These are phyloP conservation scores for Lepidochitona cinerea DNA, from an alignment of 2,888 invertebrate genomes.

Conservation along the genomic window DNA sequence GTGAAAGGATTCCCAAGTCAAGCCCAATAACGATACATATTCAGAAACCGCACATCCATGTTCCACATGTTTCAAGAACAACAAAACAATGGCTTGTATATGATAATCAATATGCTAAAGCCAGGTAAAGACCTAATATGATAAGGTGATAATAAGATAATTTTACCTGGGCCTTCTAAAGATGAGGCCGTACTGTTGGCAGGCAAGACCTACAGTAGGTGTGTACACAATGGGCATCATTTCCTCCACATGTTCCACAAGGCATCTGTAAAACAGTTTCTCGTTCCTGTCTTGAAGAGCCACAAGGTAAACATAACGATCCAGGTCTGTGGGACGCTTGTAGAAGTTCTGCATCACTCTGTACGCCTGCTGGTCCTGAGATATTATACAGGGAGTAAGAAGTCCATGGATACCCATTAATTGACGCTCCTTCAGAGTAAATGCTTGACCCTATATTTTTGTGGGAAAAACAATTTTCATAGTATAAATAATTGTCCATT, in stretches of 20 bases:
- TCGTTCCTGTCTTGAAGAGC: conserved; percentile 91
- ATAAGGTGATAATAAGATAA: too few relatives aligned
- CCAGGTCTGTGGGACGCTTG: conserved; percentile 79
- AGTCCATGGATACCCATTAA: conserved; percentile 94
- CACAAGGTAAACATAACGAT: conserved; percentile 67
- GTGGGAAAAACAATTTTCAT: too few relatives aligned
- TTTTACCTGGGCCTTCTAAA: conserved; percentile 85
- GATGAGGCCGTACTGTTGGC: conserved; percentile 95
- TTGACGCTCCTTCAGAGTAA: conserved; percentile 93
- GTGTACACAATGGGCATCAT: conserved; percentile 99
- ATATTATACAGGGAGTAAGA: conserved; percentile 90
- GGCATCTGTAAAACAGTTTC: conserved; percentile 91
- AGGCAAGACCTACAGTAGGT: conserved; percentile 96
- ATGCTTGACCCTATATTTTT: conserved; percentile 98
- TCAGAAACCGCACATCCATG: too few relatives aligned
- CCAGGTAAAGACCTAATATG: too few relatives aligned
- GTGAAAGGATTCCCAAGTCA: too few relatives aligned
- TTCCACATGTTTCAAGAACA: too few relatives aligned
- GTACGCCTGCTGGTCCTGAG: conserved; percentile 75
- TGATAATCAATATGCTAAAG: too few relatives aligned
- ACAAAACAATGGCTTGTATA: too few relatives aligned
- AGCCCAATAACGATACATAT: too few relatives aligned
- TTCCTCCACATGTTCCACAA: conserved; percentile 87
- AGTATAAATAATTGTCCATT: too few relatives aligned
- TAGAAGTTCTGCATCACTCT: conserved; percentile 77